Evolutionary conservation across 2,113 vertebrate genomes (phyloP).

Genomic region (Eptesicus fuscus): DNA sequence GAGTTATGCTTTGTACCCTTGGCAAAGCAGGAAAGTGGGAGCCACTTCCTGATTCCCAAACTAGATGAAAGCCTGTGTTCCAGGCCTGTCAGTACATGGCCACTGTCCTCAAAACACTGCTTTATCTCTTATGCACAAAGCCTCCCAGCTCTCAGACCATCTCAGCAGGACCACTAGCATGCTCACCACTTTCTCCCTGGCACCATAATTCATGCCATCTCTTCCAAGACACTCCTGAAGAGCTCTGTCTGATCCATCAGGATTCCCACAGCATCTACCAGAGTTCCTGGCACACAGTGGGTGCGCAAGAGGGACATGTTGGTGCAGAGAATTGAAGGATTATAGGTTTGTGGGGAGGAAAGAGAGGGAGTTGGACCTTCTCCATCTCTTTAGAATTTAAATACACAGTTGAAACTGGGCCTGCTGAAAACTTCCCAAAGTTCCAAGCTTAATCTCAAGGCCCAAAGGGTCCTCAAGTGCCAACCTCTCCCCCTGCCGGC

Average conservation of each 20-base stretch:
- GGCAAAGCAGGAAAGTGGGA: neutral
- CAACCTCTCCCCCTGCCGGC: neutral
- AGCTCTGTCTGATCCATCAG: neutral
- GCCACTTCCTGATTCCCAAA: neutral
- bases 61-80: neutral
- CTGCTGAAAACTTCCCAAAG: slow-evolving; percentile 7
- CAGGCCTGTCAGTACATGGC: neutral
- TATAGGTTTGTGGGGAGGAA: neutral
- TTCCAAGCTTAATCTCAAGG: neutral
- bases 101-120: neutral
- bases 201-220: neutral
- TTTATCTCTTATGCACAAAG: neutral
- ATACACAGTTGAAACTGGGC: neutral
- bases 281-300: neutral
- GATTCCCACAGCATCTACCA: neutral
- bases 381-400: neutral
- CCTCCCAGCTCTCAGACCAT: neutral
- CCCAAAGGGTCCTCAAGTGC: neutral
- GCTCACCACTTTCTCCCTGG: slow-evolving; percentile 4
- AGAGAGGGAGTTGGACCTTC: neutral
- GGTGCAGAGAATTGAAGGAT: neutral
- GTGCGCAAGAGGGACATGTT: neutral
- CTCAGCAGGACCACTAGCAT: neutral
- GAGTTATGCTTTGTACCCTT: neutral
- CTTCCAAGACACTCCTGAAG: neutral